A percentile compares a stretch with the other conserved stretches of the same genome.
These are phyloP conservation scores for Caenorhabditis angaria DNA, from an alignment of 2,888 invertebrate species.

Conservation along the genomic window DNA sequence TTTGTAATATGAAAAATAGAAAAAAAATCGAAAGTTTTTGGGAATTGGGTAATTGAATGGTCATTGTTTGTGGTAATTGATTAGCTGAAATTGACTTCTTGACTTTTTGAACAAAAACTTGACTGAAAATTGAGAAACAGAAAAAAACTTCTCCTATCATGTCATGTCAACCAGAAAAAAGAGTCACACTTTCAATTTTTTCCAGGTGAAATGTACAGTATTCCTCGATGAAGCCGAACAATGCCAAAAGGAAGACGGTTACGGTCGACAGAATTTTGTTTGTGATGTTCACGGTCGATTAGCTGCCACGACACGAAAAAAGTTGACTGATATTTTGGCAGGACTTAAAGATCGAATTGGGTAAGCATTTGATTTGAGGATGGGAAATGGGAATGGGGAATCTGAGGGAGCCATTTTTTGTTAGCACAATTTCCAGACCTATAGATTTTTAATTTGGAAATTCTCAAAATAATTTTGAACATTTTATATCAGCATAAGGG, in stretches of 20 bases:
- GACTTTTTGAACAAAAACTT: no score
- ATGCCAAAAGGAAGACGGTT: conserved; percentile 49
- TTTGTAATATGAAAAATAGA: neutral
- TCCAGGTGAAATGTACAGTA: conserved; percentile 11
- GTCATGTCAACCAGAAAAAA: no score
- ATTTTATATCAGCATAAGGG: no score
- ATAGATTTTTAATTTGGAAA: no score
- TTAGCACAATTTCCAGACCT: no score
- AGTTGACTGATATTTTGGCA: conserved; percentile 50
- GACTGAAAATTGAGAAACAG: no score
- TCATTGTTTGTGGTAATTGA: neutral
- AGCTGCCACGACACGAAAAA: conserved; percentile 48
- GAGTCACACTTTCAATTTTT: neutral
- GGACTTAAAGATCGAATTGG: conserved; percentile 53
- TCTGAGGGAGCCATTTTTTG: no score
- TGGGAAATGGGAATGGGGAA: neutral
- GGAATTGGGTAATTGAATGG: neutral
- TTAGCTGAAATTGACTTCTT: conserved; percentile 1
- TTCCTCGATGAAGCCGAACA: conserved; percentile 52
- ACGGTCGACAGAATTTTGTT: conserved; percentile 52
- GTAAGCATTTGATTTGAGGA: conserved; percentile 21
- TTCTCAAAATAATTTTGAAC: no score
- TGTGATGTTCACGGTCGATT: conserved; percentile 54
- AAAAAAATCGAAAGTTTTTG: neutral
- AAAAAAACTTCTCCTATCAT: no score